Conservation (phyloP, 1,140 invertebrate genomes). For the Atta cephalotes region DNA sequence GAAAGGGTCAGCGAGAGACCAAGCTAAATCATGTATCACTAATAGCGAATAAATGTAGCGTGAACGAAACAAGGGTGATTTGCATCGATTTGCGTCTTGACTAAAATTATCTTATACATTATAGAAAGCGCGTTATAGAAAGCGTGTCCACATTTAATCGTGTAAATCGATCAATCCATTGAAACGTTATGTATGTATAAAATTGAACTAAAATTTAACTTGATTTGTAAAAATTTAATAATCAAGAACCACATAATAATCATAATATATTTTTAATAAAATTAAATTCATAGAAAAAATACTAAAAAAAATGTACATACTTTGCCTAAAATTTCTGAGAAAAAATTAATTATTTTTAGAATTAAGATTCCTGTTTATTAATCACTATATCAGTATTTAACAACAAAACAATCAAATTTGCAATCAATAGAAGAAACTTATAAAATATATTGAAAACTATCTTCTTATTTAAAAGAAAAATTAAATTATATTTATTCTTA, state of each 20-base stretch:
- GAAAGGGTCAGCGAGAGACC: slow-evolving; percentile 11
- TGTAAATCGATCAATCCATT: slow-evolving; percentile 18
- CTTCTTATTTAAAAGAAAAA: too few relatives aligned
- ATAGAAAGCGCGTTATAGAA: neutral
- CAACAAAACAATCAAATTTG: too few relatives aligned
- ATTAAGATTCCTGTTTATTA: neutral
- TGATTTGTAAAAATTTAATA: neutral
- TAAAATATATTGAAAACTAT: too few relatives aligned
- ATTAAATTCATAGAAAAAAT: neutral
- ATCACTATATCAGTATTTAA: too few relatives aligned
- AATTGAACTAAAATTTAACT: neutral
- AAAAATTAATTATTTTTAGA: neutral
- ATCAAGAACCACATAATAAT: neutral
- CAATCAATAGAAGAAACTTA: too few relatives aligned
- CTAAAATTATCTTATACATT: slow-evolving; percentile 64
- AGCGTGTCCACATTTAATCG: slow-evolving; percentile 21
- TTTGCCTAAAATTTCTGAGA: neutral
- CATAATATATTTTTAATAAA: neutral
- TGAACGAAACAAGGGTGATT: slow-evolving; percentile 66
- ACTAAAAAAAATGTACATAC: too few relatives aligned
- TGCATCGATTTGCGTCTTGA: slow-evolving; percentile 63
- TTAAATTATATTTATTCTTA: too few relatives aligned
- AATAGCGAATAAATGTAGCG: slow-evolving; percentile 74
- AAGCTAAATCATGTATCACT: slow-evolving; percentile 74
- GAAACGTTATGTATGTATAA: neutral